A percentile compares a stretch with the other conserved stretches of the same genome.
These are phyloP conservation scores for Cryptotis parvus DNA, from an alignment of 2,113 vertebrate genomes.

Conservation along the genomic window DNA sequence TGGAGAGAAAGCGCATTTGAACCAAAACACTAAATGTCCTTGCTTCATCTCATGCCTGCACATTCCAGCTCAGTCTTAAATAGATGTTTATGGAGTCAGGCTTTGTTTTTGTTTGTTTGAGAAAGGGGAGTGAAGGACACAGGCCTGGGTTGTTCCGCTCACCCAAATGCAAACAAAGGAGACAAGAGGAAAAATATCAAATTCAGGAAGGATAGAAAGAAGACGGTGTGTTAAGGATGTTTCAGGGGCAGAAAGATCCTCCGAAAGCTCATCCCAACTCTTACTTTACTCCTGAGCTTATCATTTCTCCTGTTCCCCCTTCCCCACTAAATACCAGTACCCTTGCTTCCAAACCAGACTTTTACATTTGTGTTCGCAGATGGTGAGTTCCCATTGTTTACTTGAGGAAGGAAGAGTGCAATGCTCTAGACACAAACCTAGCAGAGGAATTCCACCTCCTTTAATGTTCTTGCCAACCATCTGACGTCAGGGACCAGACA, in stretches of 20 bases:
- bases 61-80: conserved; percentile 65
- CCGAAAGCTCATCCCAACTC: background rate
- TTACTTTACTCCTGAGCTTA: background rate
- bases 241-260: background rate
- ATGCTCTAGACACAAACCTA: background rate
- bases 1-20: conserved; percentile 57
- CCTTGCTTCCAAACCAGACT: background rate
- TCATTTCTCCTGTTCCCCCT: background rate
- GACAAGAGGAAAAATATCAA: background rate
- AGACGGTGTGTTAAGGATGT: background rate
- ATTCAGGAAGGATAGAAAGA: conserved; percentile 5
- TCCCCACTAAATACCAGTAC: background rate
- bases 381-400: background rate
- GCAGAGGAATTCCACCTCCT: background rate
- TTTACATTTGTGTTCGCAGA: background rate
- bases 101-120: conserved; percentile 48
- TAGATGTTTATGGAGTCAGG: conserved; percentile 13
- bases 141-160: conserved; percentile 15
- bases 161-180: conserved; percentile 19
- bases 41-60: conserved; percentile 34
- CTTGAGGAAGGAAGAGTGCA: background rate
- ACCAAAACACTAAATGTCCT: conserved; percentile 58
- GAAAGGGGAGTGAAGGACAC: conserved; percentile 5
- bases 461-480: background rate
- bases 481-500: background rate